Conservation (phyloP, 2,888 invertebrate genomes). For the Timandra comae region DNA sequence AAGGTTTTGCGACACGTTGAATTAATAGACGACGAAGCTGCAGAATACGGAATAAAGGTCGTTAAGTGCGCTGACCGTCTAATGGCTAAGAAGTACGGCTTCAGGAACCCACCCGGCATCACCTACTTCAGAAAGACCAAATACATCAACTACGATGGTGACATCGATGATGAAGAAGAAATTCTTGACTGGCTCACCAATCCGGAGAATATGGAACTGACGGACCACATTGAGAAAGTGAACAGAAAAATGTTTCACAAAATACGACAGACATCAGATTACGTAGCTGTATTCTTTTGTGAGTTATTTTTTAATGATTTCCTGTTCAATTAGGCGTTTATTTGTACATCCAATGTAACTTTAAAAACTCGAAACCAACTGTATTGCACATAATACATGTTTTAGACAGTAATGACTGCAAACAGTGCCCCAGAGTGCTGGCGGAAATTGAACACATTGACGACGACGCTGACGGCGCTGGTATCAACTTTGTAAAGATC, state of each 20-base stretch:
- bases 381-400: slow-evolving; percentile 72
- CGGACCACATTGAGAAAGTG: slow-evolving; percentile 93
- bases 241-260: slow-evolving; percentile 96
- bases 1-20: slow-evolving; percentile 90
- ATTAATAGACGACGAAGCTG: slow-evolving; percentile 93
- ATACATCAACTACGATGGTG: slow-evolving; percentile 93
- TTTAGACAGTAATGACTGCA: slow-evolving; percentile 96
- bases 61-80: slow-evolving; percentile 91
- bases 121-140: slow-evolving; percentile 94
- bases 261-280: slow-evolving; percentile 91
- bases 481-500: slow-evolving; percentile 94
- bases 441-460: slow-evolving; percentile 94
- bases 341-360: too few species aligned
- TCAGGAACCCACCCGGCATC: slow-evolving; percentile 91
- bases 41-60: slow-evolving; percentile 93
- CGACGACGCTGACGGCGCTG: slow-evolving; percentile 92
- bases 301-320: slow-evolving; percentile 62
- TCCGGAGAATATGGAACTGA: slow-evolving; percentile 95
- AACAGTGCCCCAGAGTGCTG: slow-evolving; percentile 92
- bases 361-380: slow-evolving; percentile 40
- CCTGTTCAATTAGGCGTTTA: too few species aligned
- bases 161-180: slow-evolving; percentile 94
- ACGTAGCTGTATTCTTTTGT: slow-evolving; percentile 96
- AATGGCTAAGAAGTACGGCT: slow-evolving; percentile 96
- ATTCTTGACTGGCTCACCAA: slow-evolving; percentile 94